A percentile compares a stretch with the other conserved stretches of the same genome.
Evolutionary conservation across 2,888 invertebrate genomes (phyloP).

Genomic region (Cosmorhoe ocellata): DNA sequence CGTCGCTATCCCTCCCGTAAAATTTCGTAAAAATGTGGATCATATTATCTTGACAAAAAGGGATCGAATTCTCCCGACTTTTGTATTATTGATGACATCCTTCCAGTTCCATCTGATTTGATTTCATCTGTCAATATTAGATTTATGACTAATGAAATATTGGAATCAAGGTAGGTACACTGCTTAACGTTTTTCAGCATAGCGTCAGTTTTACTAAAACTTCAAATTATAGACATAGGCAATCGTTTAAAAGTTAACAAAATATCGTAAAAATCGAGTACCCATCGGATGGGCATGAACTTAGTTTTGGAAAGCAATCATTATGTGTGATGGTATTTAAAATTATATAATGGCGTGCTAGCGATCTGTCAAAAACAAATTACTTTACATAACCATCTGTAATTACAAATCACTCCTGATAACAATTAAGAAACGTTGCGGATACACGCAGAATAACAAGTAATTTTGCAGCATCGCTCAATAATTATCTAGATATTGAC

Average conservation of each 20-base stretch:
- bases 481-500: slow-evolving; percentile 19
- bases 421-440: slow-evolving; percentile 13
- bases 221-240: too few species aligned
- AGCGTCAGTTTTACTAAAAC: too few species aligned
- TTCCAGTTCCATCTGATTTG: slow-evolving; percentile 11
- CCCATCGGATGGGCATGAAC: too few species aligned
- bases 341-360: slow-evolving; percentile 8
- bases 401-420: slow-evolving; percentile 17
- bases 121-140: slow-evolving; percentile 14
- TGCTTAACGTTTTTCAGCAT: too few species aligned
- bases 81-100: slow-evolving; percentile 21
- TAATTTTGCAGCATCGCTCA: slow-evolving; percentile 16
- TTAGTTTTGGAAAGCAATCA: too few species aligned
- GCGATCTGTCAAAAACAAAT: slow-evolving; percentile 10
- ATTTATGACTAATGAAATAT: background rate
- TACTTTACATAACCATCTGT: slow-evolving; percentile 8
- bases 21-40: slow-evolving; percentile 29
- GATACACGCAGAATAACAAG: slow-evolving; percentile 10
- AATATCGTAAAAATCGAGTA: too few species aligned
- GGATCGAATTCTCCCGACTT: slow-evolving; percentile 13
- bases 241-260: too few species aligned
- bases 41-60: slow-evolving; percentile 16
- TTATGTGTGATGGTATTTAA: too few species aligned
- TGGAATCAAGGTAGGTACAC: background rate
- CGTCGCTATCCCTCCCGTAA: slow-evolving; percentile 20